Evolutionary conservation across 2,888 invertebrate species (phyloP).

Genomic region (Acrobasis consociella): DNA sequence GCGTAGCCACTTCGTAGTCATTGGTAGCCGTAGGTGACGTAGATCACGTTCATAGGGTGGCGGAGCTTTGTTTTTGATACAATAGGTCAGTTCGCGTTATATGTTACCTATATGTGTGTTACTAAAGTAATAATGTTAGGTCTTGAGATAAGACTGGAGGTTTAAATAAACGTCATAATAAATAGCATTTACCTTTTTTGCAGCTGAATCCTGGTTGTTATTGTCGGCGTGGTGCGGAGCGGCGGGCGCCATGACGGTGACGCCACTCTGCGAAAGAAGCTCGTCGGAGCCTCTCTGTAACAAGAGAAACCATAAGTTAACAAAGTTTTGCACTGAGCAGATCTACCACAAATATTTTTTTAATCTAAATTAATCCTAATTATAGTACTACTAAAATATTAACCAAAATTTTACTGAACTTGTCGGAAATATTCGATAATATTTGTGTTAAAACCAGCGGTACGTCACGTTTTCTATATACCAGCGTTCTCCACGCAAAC

Average conservation of each 20-base stretch:
- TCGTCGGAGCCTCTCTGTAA: slow-evolving; percentile 98
- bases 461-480: slow-evolving; percentile 1
- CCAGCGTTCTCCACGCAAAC: slow-evolving; percentile 24
- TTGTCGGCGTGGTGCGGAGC: slow-evolving; percentile 95
- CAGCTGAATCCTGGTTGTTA: slow-evolving; percentile 95
- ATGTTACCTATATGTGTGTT: too few species aligned
- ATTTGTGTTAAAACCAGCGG: background rate
- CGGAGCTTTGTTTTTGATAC: background rate
- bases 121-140: background rate
- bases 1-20: slow-evolving; percentile 5
- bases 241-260: slow-evolving; percentile 95
- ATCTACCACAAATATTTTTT: background rate
- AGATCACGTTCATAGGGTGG: background rate
- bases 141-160: background rate
- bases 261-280: slow-evolving; percentile 96
- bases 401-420: background rate
- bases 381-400: background rate
- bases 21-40: too few species aligned
- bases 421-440: background rate
- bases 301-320: slow-evolving; percentile 39
- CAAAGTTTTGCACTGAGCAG: background rate
- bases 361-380: too few species aligned
- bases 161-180: slow-evolving; percentile 33
- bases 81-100: too few species aligned
- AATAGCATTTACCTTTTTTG: slow-evolving; percentile 90